Percentiles rank a stretch among this genome's conserved stretches.
These are phyloP conservation scores for Motacilla alba DNA, from an alignment of 2,113 vertebrate species.

Conservation along the genomic window DNA sequence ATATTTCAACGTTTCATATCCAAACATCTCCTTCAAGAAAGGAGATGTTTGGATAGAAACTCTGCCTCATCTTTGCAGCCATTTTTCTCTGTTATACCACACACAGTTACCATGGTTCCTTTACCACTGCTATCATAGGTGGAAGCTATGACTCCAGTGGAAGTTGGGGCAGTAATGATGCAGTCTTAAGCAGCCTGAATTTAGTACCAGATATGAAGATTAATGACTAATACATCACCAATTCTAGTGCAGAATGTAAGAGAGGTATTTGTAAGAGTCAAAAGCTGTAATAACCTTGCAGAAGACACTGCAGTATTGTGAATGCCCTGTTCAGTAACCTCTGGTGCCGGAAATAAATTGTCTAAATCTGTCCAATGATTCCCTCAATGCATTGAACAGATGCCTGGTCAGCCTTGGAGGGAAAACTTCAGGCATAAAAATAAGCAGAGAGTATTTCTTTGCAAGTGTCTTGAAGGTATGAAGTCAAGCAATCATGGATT, in stretches of 20 bases:
- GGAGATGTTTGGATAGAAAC: neutral
- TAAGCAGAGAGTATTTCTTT: neutral
- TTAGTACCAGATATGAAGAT: accelerated
- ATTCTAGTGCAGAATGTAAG: neutral
- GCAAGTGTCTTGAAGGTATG: neutral
- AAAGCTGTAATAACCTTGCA: neutral
- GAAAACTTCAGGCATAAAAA: neutral
- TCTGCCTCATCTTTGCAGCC: neutral
- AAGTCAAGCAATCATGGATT: neutral
- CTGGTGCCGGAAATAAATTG: neutral
- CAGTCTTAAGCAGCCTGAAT: neutral
- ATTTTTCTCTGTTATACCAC: neutral
- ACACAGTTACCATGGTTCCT: neutral
- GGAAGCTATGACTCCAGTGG: neutral
- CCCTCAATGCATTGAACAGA: neutral
- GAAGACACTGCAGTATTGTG: neutral
- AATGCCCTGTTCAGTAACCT: neutral
- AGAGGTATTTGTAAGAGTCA: neutral
- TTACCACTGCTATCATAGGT: neutral
- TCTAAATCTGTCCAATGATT: neutral
- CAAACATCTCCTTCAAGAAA: neutral
- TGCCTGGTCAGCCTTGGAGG: neutral
- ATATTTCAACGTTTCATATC: neutral
- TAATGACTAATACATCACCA: neutral
- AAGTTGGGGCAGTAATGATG: neutral